These are phyloP conservation scores for Diprion similis DNA, from an alignment of 1,140 invertebrate species.

Conservation along the genomic window DNA sequence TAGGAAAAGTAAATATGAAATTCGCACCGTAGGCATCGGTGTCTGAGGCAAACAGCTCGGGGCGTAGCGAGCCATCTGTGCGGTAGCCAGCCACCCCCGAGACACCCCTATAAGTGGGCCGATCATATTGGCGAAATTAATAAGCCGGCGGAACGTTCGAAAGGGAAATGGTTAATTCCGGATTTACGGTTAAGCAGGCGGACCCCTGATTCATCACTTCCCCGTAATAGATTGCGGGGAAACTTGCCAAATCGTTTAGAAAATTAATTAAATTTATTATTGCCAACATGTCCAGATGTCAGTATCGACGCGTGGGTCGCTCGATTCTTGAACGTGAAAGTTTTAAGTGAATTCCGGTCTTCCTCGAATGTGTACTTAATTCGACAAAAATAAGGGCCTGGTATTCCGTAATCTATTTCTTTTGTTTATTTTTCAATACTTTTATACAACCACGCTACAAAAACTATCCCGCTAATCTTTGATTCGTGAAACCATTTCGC, in stretches of 20 bases:
- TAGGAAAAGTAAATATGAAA: neutral
- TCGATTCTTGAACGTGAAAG: too few relatives aligned
- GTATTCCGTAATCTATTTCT: too few relatives aligned
- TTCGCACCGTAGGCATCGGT: conserved; percentile 1
- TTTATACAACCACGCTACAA: too few relatives aligned
- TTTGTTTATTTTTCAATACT: too few relatives aligned
- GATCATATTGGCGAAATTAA: conserved; percentile 55
- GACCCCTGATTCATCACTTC: neutral
- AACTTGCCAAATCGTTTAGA: conserved; percentile 14
- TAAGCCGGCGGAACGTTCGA: conserved; percentile 47
- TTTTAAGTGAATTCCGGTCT: too few relatives aligned
- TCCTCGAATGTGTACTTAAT: too few relatives aligned
- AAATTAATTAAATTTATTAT: conserved; percentile 20
- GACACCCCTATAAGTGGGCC: conserved; percentile 24
- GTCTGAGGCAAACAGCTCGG: conserved; percentile 1
- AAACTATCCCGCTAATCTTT: neutral
- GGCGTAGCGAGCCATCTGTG: conserved; percentile 46
- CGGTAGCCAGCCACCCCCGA: conserved; percentile 21
- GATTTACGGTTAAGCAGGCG: neutral
- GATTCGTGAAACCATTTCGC: neutral
- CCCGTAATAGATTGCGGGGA: neutral
- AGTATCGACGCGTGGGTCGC: neutral
- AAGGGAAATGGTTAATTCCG: conserved; percentile 52
- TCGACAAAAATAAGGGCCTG: too few relatives aligned
- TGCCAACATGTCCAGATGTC: neutral